Evolutionary conservation across 53 echinoderm and acorn worm species (phyloP).

Genomic region (Antedon mediterranea): DNA sequence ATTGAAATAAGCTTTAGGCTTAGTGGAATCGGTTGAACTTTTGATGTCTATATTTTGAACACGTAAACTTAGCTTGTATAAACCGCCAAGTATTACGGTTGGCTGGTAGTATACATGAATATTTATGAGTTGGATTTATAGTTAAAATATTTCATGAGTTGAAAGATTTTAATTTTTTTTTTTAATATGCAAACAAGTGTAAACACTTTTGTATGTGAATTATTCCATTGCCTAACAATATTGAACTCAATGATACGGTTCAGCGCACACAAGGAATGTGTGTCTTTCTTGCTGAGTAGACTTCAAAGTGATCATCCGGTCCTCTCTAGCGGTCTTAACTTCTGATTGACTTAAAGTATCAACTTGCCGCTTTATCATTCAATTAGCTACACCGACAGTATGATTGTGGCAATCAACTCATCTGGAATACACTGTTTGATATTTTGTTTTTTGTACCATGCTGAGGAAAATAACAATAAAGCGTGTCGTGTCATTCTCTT

Average conservation of each 20-base stretch:
- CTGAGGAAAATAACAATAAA: neutral
- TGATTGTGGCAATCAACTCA: neutral
- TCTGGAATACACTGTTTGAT: neutral
- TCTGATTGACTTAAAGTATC: neutral
- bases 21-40: no score
- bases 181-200: neutral
- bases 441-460: neutral
- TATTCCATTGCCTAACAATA: neutral
- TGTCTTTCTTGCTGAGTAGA: neutral
- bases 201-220: neutral
- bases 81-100: no score
- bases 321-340: neutral
- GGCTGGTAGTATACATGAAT: no score
- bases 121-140: no score
- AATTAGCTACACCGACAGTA: neutral
- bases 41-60: no score
- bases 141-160: no score
- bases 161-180: no score
- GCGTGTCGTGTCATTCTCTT: no score
- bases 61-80: no score
- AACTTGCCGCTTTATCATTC: neutral
- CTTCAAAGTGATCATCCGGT: neutral
- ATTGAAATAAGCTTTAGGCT: no score
- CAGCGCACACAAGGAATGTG: neutral
- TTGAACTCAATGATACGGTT: neutral